Evolutionary conservation across 2,888 invertebrate genomes (phyloP), one percentile per base, ranked within the genome.

Genomic region (Chloromyia formosa): DNA sequence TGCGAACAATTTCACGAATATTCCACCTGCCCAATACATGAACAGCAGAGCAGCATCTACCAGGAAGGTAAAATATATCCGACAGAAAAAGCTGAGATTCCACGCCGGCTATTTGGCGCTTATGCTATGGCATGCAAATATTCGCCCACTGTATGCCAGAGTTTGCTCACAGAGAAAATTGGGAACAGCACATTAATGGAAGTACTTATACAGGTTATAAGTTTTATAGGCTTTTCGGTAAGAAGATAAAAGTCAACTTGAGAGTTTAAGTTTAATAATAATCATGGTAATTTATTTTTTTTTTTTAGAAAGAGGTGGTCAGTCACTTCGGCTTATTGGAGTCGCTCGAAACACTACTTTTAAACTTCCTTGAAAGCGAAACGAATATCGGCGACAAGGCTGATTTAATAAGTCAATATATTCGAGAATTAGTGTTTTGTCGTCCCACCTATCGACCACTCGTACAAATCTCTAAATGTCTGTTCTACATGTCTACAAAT

Each of bases 221-320:
- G 76, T 49, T 16, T 69, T 1, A 56, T 77, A 49, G 77, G 77
- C 58, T 77, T 54, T 61, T 77, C 77, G 27, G 77, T 77, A 62
- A 62, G 73, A 40, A 42, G 16, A 2, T 16, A 23, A n/a, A 12
- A 54, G 45, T 45, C 49, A 49, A n/a, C n/a, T n/a, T n/a, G n/a
- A n/a, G n/a, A n/a, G n/a, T n/a, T n/a, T n/a, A n/a, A n/a, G n/a
- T n/a, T n/a, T n/a, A n/a, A n/a, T n/a, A n/a, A n/a, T n/a, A n/a
- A n/a, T n/a, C n/a, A n/a, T n/a, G n/a, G n/a, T n/a, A n/a, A n/a
- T n/a, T n/a, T n/a, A n/a, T n/a, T n/a, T 58, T 62, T 18, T 62
- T 56, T 68, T 75, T 74, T 22, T 20, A 77, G 77, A 75, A 68
- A 60, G 76, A 76, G 20, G 35, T 76, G 42, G 72, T 54, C 23